These are phyloP conservation scores for Trematomus loennbergii DNA, from an alignment of 2,113 vertebrate genomes.

Conservation along the genomic window DNA sequence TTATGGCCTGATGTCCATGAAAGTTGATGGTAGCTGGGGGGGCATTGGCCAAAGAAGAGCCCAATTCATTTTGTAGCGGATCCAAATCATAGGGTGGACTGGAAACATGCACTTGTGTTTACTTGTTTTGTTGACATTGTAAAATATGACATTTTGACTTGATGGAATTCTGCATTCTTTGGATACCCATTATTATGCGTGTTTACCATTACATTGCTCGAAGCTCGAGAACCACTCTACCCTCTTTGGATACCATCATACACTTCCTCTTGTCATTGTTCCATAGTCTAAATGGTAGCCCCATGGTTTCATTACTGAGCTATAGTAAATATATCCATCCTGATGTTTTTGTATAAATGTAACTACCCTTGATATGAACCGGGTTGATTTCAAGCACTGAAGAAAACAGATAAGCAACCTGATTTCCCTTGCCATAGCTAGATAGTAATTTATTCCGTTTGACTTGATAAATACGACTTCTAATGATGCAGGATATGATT, in stretches of 20 bases:
- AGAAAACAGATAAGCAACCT: background rate
- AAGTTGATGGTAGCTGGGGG: no score
- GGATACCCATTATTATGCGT: background rate
- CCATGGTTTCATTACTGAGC: background rate
- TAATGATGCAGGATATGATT: slow-evolving; percentile 5
- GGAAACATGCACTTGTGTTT: no score
- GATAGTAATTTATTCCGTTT: slow-evolving; percentile 21
- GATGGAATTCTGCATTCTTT: no score
- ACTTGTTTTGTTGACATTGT: no score
- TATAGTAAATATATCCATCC: background rate
- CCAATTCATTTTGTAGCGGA: no score
- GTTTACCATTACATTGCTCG: background rate
- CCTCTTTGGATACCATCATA: background rate
- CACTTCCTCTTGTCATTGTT: background rate
- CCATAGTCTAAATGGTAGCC: background rate
- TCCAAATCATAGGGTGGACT: no score
- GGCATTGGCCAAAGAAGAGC: no score
- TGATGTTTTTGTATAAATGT: background rate
- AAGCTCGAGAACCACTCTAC: background rate
- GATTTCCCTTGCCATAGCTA: background rate
- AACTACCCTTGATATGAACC: background rate
- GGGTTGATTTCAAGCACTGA: no score
- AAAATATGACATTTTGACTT: no score
- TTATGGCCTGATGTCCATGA: no score
- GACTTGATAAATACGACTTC: background rate